Percentiles rank a stretch among this genome's conserved stretches.
phyloP scores from a whole-genome alignment of 2,113 vertebrate species.

The Octodon degus region DNA sequence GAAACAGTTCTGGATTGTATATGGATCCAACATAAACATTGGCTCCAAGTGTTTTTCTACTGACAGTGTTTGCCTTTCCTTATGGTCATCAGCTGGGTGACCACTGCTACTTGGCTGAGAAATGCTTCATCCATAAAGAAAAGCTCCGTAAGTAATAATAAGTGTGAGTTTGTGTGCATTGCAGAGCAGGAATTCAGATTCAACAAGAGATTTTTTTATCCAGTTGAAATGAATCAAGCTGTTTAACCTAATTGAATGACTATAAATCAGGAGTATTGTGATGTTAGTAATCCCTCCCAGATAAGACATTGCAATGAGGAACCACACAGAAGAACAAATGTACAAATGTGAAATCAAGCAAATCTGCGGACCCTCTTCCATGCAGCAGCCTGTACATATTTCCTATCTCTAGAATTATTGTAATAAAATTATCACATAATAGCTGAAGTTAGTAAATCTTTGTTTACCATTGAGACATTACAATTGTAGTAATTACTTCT shows the following conservation, averaged over 20 bases:
- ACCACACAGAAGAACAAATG: background rate
- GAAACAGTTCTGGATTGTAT: conserved; percentile 78
- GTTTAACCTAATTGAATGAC: conserved; percentile 69
- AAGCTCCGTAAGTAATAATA: conserved; percentile 77
- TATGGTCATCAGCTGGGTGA: conserved; percentile 83
- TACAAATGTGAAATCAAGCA: conserved; percentile 54
- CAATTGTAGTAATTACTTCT: background rate
- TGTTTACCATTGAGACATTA: background rate
- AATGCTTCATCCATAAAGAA: conserved; percentile 81
- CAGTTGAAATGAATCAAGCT: conserved; percentile 70
- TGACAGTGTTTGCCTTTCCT: conserved; percentile 82
- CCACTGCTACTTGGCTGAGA: conserved; percentile 71
- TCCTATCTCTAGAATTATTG: background rate
- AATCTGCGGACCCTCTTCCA: background rate
- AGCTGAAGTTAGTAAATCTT: background rate
- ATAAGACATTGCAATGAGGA: conserved; percentile 47
- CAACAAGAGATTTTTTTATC: conserved; percentile 74
- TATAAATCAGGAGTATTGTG: conserved; percentile 67
- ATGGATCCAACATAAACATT: conserved; percentile 81
- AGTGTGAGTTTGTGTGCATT: conserved; percentile 75
- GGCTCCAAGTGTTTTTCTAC: conserved; percentile 77
- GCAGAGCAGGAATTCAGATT: conserved; percentile 77
- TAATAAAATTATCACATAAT: conserved; percentile 43
- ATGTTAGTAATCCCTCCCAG: conserved; percentile 68
- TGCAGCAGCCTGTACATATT: background rate